A percentile compares a stretch with the other conserved stretches of the same genome.
phyloP scores from a whole-genome alignment of 2,888 invertebrate species.

The Synanthedon formicaeformis region DNA sequence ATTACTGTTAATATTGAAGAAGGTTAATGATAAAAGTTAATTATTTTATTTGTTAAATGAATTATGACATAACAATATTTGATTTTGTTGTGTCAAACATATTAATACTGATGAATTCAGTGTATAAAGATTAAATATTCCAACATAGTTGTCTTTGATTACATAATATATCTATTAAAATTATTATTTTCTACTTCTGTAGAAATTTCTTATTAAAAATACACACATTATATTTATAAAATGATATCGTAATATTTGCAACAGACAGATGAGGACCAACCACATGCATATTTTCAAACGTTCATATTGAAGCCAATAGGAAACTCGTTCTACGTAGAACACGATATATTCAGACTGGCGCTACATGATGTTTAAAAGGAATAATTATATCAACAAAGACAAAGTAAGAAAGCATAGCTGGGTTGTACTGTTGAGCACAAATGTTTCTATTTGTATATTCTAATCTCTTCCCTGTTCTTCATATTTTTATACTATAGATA shows the following conservation, averaged over 20 bases:
- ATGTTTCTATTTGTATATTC: neutral
- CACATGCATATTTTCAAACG: conserved; percentile 93
- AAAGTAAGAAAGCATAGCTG: conserved; percentile 33
- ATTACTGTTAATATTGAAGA: too few species aligned
- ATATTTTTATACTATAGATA: neutral
- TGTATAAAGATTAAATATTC: too few species aligned
- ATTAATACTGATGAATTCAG: too few species aligned
- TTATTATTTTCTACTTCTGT: too few species aligned
- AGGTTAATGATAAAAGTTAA: too few species aligned
- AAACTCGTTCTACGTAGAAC: conserved; percentile 92
- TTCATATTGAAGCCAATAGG: conserved; percentile 92
- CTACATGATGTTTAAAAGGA: conserved; percentile 79
- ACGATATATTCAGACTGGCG: conserved; percentile 94
- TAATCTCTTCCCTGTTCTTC: neutral
- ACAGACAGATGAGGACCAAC: conserved; percentile 95
- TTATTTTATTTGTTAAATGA: too few species aligned
- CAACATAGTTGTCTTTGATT: too few species aligned
- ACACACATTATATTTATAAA: neutral
- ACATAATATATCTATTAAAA: too few species aligned
- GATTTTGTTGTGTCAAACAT: too few species aligned
- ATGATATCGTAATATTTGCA: conserved; percentile 57
- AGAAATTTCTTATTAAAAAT: too few species aligned
- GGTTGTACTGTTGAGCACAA: conserved; percentile 5
- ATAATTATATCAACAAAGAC: conserved; percentile 7
- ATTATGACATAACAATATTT: too few species aligned